phyloP scores from a whole-genome alignment of 2,888 invertebrate species.

The Callyntrura sp. region DNA sequence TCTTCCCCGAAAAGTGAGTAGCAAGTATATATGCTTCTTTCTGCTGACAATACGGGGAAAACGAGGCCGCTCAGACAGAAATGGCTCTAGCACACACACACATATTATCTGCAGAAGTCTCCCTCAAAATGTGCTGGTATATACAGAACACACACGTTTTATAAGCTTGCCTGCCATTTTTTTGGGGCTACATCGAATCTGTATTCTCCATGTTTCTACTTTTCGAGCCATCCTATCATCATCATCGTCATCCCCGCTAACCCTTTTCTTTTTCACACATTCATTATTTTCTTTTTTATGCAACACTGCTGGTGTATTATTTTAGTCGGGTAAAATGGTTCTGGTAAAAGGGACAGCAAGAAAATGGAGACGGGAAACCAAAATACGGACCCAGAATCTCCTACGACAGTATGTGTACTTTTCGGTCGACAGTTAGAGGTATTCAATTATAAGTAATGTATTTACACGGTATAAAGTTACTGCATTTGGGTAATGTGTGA shows the following conservation, averaged over 20 bases:
- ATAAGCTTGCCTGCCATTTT: neutral
- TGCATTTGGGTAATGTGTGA: neutral
- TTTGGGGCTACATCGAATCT: neutral
- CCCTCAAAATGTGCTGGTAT: neutral
- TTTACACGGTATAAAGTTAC: conserved; percentile 48
- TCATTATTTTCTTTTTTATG: conserved; percentile 62
- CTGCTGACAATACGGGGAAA: neutral
- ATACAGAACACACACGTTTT: neutral
- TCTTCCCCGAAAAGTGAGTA: neutral
- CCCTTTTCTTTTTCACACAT: conserved; percentile 53
- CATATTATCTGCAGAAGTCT: neutral
- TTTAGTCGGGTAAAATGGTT: neutral
- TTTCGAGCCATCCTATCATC: conserved; percentile 44
- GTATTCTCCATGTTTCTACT: neutral
- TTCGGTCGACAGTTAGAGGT: neutral
- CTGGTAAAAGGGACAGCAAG: neutral
- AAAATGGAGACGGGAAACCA: conserved; percentile 29
- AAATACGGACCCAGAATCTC: neutral
- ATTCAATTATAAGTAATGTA: conserved; percentile 49
- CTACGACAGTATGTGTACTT: neutral
- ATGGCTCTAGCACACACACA: neutral
- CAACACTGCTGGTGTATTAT: neutral
- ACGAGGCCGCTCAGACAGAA: neutral
- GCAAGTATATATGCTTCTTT: conserved; percentile 12
- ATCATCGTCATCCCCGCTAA: conserved; percentile 41